phyloP scores from a whole-genome alignment of 2,113 vertebrate species.

The Colius striatus region DNA sequence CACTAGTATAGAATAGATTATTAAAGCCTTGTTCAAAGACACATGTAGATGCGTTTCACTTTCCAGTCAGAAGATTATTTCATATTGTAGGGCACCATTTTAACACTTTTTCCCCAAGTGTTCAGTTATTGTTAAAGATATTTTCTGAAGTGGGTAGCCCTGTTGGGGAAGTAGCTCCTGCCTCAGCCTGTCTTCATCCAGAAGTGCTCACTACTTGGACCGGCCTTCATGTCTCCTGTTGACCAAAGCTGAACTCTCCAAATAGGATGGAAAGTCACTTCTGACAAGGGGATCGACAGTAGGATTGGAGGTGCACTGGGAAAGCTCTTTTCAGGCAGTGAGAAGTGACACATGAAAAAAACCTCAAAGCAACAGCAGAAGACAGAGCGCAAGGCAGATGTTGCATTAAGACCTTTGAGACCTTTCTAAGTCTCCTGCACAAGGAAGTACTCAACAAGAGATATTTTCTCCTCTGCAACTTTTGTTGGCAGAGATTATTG shows the following conservation, averaged over 20 bases:
- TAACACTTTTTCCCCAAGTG: neutral
- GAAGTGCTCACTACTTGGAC: neutral
- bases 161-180: neutral
- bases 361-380: neutral
- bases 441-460: neutral
- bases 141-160: neutral
- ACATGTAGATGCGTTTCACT: neutral
- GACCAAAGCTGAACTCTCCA: neutral
- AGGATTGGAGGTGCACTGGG: fast-evolving
- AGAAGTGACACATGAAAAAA: neutral
- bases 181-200: neutral
- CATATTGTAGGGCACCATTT: neutral
- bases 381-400: neutral
- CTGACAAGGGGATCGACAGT: neutral
- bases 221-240: neutral
- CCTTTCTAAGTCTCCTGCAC: neutral
- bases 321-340: neutral
- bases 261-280: neutral
- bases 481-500: neutral
- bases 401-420: neutral
- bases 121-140: neutral
- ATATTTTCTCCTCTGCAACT: neutral
- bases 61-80: neutral
- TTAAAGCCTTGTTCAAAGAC: neutral
- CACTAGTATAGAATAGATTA: neutral